Conservation (phyloP, 1,140 invertebrate species). For the Bombus difficillimus region DNA sequence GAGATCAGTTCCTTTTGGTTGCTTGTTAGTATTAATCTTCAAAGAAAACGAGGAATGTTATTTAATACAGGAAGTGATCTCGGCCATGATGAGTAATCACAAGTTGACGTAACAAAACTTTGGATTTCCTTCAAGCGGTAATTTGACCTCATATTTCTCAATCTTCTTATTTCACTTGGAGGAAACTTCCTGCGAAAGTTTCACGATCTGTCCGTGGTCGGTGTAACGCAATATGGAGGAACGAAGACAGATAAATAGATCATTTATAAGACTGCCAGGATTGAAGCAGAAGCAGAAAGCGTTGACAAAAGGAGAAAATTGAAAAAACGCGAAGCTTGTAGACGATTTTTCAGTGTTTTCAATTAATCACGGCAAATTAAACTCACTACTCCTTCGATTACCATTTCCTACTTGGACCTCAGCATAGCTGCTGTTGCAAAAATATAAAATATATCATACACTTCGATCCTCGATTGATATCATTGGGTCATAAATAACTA, state of each 20-base stretch:
- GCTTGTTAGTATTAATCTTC: not conserved
- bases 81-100: slow-evolving; percentile 16
- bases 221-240: not conserved
- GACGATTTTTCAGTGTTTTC: not conserved
- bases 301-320: not conserved
- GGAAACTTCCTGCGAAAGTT: slow-evolving; percentile 28
- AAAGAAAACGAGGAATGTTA: not conserved
- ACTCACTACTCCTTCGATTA: not conserved
- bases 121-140: not conserved
- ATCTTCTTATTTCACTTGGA: slow-evolving; percentile 41
- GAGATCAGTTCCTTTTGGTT: not conserved
- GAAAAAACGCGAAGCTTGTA: not conserved
- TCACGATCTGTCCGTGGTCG: slow-evolving; percentile 4
- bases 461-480: not conserved
- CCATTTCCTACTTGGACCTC: not conserved
- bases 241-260: slow-evolving; percentile 21
- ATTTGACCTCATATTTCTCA: slow-evolving; percentile 46
- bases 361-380: not conserved
- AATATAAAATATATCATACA: not conserved
- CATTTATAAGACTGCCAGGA: slow-evolving; percentile 15
- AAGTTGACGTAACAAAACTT: slow-evolving; percentile 24
- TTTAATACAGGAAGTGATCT: not conserved
- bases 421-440: not conserved
- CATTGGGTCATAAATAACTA: not conserved
- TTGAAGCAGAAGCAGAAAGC: not conserved